Conservation (phyloP, 2,113 vertebrate genomes). For the Cettia cetti region DNA sequence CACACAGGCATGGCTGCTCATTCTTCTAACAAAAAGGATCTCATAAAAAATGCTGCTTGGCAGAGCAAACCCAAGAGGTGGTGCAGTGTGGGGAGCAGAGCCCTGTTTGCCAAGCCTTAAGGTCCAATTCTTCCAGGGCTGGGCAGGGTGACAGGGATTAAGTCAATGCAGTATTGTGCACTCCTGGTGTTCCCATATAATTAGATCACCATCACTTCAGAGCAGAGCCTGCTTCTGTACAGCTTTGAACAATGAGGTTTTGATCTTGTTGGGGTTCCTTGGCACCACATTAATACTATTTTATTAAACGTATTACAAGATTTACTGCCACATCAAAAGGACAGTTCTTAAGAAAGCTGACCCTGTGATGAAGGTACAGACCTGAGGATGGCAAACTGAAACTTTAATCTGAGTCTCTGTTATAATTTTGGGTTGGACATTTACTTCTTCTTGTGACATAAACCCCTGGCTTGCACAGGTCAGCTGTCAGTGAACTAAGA, state of each 20-base stretch:
- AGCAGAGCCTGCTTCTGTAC: not conserved
- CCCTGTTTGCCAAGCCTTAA: not conserved
- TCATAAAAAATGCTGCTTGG: not conserved
- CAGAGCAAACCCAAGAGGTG: not conserved
- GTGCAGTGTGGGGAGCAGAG: not conserved
- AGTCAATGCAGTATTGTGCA: not conserved
- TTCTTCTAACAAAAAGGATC: not conserved
- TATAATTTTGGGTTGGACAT: not conserved
- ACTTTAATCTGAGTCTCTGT: not conserved
- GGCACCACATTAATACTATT: not conserved
- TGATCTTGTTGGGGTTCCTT: conserved; percentile 21
- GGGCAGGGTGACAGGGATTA: not conserved
- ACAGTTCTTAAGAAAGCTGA: not conserved
- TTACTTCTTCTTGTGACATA: not conserved
- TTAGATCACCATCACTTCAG: not conserved
- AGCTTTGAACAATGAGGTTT: not conserved
- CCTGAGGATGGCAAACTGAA: not conserved
- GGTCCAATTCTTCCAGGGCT: not conserved
- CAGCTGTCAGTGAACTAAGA: not conserved
- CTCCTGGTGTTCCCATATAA: not conserved
- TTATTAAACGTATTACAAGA: not conserved
- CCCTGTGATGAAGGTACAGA: not conserved
- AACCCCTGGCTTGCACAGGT: not conserved
- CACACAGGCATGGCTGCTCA: rapidly evolving
- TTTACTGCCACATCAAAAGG: not conserved